Conservation (phyloP, 2,888 invertebrate genomes). For the Barypeithes pellucidus region DNA sequence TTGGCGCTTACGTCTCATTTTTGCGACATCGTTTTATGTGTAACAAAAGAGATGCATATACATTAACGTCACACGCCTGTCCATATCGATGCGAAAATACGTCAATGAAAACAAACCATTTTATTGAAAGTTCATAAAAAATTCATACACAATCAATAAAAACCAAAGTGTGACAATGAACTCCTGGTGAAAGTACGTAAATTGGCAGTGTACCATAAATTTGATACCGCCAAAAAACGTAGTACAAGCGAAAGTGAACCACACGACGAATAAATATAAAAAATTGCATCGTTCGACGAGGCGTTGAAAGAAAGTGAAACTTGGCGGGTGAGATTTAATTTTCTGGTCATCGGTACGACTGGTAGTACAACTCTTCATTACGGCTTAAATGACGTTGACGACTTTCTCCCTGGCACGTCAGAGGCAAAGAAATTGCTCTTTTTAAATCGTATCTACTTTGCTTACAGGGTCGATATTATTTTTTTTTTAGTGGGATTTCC, state of each 20-base stretch:
- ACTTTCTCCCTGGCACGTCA: conserved; percentile 30
- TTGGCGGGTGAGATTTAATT: conserved; percentile 33
- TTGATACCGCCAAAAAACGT: conserved; percentile 10
- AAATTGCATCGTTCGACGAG: conserved; percentile 8
- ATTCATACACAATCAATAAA: conserved; percentile 13
- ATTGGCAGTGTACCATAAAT: not conserved
- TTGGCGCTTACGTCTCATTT: conserved; percentile 57
- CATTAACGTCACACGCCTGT: not conserved
- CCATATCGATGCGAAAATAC: no score
- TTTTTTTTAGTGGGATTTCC: no score
- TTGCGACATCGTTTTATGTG: conserved; percentile 59
- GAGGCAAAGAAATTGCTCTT: no score
- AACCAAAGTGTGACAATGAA: conserved; percentile 32
- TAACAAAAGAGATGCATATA: conserved; percentile 37
- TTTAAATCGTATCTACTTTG: no score
- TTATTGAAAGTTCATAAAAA: no score
- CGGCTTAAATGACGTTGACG: not conserved
- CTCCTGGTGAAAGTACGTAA: conserved; percentile 36
- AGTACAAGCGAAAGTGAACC: conserved; percentile 40
- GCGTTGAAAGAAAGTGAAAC: conserved; percentile 47
- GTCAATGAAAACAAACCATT: not conserved
- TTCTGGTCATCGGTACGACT: conserved; percentile 18
- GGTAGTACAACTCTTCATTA: conserved; percentile 15
- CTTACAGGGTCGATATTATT: no score
- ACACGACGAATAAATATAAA: conserved; percentile 7